Base-by-base conservation (phyloP, 2,888 invertebrate species). In the Dryadula phaetusa region DNA sequence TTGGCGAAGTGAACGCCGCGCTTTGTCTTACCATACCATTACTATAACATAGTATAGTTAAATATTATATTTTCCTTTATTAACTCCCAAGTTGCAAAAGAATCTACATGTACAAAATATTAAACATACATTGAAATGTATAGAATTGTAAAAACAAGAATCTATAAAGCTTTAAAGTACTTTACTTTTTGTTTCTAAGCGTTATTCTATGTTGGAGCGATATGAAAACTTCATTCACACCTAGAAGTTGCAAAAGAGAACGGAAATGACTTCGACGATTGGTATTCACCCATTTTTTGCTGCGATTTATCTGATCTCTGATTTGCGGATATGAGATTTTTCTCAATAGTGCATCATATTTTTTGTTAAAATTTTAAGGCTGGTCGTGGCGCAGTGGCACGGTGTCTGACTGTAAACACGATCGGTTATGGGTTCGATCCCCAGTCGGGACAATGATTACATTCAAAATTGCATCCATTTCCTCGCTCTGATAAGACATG, bases 211-310 rank as follows among this genome's bases (percentile, higher is more conserved):
- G 40, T 58, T 6, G 40, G 49, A 58, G 28, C 28, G 37, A 56
- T 46, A 28, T 58, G 49, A 42, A 58, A 65, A 65, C 56, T 37
- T 42, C 37, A 65, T 58, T 49, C 49, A 65, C 58, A 60, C 56
- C 49, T 32, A 66, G 25, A 58, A 60, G 64, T 66, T 60, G 53
- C 58, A 60, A 65, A 63, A 54, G 47, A 62, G 65, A 46, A 46
- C 49, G 66, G 69, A 69, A 69, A 69, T 66, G 66, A 66, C 54
- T 63, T 64, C 60, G 53, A 52, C 46, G 66, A 66, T 69, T 64
- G 32, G 63, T 47, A 64, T 69, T 65, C 64, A 60, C 40, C 49
- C 58, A 60, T 65, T 60, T 60, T 65, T 65, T 49, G 49, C 58
- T 60, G 40, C 40, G 58, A 25, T 60, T 65, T 44, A 44, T 60